Conservation (phyloP, 2,113 vertebrate species). For the Nycticryphes semicollaris region DNA sequence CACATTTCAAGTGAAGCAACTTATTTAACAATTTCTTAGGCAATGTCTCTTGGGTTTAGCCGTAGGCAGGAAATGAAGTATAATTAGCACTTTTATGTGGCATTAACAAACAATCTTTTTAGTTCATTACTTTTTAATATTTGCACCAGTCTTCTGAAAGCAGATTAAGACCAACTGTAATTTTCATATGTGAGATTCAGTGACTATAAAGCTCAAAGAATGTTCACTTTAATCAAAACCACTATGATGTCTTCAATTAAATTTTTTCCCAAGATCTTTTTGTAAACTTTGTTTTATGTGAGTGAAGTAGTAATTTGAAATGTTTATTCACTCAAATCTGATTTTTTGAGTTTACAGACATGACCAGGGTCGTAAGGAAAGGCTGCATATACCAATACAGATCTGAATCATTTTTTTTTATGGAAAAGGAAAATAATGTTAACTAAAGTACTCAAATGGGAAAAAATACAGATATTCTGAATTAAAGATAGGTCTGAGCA, state of each 20-base stretch:
- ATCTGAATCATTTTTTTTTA: background rate
- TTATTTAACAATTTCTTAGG: constrained; percentile 72
- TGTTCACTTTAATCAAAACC: constrained; percentile 67
- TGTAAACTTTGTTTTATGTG: constrained; percentile 33
- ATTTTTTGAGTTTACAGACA: background rate
- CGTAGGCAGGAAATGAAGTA: constrained; percentile 70
- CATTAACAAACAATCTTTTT: constrained; percentile 81
- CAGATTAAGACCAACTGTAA: constrained; percentile 72
- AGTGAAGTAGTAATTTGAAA: constrained; percentile 22
- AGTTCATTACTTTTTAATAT: constrained; percentile 82
- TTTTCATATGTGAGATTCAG: constrained; percentile 69
- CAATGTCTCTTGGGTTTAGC: constrained; percentile 66
- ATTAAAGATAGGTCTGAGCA: background rate
- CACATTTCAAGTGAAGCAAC: constrained; percentile 54
- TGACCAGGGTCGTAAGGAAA: background rate
- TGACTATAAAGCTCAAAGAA: constrained; percentile 70
- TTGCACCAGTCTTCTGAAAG: constrained; percentile 71
- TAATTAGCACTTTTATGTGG: constrained; percentile 78
- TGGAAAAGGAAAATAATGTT: background rate
- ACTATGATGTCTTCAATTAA: constrained; percentile 37
- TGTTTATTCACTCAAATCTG: background rate
- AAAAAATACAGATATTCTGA: background rate
- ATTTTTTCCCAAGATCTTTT: background rate
- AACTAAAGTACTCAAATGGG: background rate
- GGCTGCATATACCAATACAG: background rate